Base-by-base conservation (phyloP, 1,140 invertebrate species). In the Pemphigus obesinymphae region DNA sequence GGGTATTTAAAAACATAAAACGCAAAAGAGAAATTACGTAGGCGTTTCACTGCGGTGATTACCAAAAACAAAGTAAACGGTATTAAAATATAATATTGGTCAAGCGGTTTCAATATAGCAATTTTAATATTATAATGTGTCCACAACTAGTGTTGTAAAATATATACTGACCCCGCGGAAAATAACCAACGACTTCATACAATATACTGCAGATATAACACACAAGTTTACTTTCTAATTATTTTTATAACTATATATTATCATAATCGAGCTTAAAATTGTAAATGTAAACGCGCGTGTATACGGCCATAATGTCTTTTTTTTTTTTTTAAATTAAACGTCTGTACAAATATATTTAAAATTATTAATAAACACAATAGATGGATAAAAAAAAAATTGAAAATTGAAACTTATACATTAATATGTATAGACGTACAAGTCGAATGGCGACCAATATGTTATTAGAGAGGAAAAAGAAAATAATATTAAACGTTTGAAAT, bases 151-250 rank as follows among this genome's bases (percentile, higher is more conserved):
- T n/a, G n/a, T n/a, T n/a, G 2, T 31, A n/a, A 73, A 72, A 72
- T 45, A 6, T n/a, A n/a, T 29, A 72, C 17, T 48, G 68, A 73
- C 43, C 70, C 34, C 4, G n/a, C n/a, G 5, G 34, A 68, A 68
- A 23, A 68, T 23, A 68, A 68, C 63, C 2, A 13, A 68, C 34
- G 13, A 68, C 11, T 68, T 68, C 66, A 13, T 1, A 45, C 13
- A 68, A 26, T 43, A n/a, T n/a, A n/a, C n/a, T n/a, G n/a, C n/a
- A n/a, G 34, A 68, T 68, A 43, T 26, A 68, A 43, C n/a, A 63
- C 61, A 15, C n/a, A 6, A 68, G 34, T 40, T 40, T 68, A 68
- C 66, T 68, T 68, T 68, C 66, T 68, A 66, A n/a, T 37, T 66
- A 37, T 66, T 40, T 66, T n/a, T n/a, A n/a, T n/a, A n/a, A n/a